Base-by-base conservation (phyloP, 2,113 vertebrate genomes). In the Oxyruncus cristatus region DNA sequence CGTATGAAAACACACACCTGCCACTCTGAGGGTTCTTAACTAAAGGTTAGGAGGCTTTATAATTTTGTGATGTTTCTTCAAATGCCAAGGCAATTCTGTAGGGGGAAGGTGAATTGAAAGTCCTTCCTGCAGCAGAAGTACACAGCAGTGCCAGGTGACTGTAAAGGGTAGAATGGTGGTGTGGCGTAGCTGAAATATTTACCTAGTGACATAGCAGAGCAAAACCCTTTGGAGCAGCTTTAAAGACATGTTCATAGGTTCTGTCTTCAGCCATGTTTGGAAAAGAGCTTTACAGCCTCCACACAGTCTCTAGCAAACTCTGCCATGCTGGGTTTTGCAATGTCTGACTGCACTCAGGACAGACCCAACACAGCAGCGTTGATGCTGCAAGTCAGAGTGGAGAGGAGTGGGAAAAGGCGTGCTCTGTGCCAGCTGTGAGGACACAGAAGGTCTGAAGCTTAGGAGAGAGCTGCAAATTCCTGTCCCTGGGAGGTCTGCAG, bases 301-400 rank as follows among this genome's bases (percentile, higher is more conserved):
- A 15, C 6, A 12, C 19, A 66, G 42, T 24, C 2, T 2, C 42
- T 20, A 21, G 49, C 26, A 83, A 70, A 24, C 59, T 27, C n/a
- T 59, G 5, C 24, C 35, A 42, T 12, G 26, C 53, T n/a, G 32
- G 0, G 6, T 56, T 86, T 67, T 71, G 55, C 30, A 0, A 0
- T 28, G 24, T 33, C 30, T 68, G 59, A 10, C 37, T 56, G 39
- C 2, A 3, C 46, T 30, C 10, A 22, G 87, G 77, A 44, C 71
- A 74, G 76, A 67, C 15, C 52, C 35, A 32, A 30, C 7, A 1
- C 0, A 10, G 50, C 12, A 62, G 79, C 28, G 39, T 1, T 37
- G 83, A n/a, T 67, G 32, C 37, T 75, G 72, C 67, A 27, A 74
- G 41, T 58, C 22, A 13, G 44, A 59, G 46, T 21, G 8, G 26